Evolutionary conservation across 2,888 invertebrate genomes (phyloP).

Genomic region (Nephrotoma guestfalica): DNA sequence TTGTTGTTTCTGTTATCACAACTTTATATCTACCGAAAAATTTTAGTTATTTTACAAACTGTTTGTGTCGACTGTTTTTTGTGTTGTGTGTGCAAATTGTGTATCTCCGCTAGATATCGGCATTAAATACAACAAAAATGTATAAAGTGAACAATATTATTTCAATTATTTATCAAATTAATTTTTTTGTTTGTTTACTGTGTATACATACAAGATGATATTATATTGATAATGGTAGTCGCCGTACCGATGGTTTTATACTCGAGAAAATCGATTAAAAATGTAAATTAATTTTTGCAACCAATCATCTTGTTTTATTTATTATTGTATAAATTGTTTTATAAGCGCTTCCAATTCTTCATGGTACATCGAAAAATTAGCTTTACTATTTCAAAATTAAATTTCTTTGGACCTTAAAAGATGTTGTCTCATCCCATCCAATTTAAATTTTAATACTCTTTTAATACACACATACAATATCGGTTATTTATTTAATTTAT

Average conservation of each 20-base stretch:
- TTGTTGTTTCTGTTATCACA: neutral
- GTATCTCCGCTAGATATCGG: neutral
- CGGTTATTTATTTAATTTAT: constrained; percentile 1
- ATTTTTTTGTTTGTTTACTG: neutral
- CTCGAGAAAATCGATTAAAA: neutral
- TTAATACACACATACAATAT: neutral
- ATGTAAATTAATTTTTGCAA: neutral
- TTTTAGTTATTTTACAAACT: neutral
- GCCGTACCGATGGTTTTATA: neutral
- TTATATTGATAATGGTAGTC: neutral
- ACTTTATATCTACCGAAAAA: neutral
- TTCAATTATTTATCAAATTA: neutral
- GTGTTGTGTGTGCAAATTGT: neutral
- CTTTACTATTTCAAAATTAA: neutral
- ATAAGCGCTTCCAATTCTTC: neutral
- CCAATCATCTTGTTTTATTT: neutral
- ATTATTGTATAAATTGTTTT: neutral
- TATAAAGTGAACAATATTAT: neutral
- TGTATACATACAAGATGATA: neutral
- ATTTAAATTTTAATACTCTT: constrained; percentile 5
- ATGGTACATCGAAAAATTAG: neutral
- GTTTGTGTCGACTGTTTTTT: neutral
- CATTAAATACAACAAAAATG: neutral
- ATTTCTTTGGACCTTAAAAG: constrained; percentile 1
- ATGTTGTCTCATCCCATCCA: constrained; percentile 7